Evolutionary conservation across 2,888 invertebrate species (phyloP).

Genomic region (Melanostoma mellinum): DNA sequence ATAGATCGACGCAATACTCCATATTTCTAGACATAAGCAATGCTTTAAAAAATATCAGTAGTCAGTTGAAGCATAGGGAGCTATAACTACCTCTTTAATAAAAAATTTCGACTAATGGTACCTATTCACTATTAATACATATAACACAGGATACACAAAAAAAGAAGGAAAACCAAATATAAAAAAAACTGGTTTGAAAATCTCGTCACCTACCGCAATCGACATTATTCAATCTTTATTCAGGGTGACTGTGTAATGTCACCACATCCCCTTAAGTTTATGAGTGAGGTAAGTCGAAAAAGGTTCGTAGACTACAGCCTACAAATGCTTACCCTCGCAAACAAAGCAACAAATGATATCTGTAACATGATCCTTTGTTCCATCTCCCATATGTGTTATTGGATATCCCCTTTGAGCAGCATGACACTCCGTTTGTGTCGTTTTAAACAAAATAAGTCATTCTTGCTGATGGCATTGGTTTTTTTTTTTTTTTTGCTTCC

Average conservation of each 20-base stretch:
- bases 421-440: constrained; percentile 30
- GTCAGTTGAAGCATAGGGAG: no score
- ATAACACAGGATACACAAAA: constrained; percentile 18
- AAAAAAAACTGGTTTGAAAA: constrained; percentile 38
- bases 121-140: no score
- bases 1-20: no score
- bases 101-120: no score
- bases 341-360: constrained; percentile 56
- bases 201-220: constrained; percentile 47
- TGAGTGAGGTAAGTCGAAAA: neutral
- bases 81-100: no score
- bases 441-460: constrained; percentile 51
- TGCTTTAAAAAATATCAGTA: no score
- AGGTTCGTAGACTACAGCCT: no score
- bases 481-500: neutral
- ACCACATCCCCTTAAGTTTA: constrained; percentile 41
- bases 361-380: constrained; percentile 51
- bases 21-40: no score
- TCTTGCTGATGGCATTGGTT: constrained; percentile 31
- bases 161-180: constrained; percentile 41
- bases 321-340: constrained; percentile 16
- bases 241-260: constrained; percentile 44
- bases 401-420: constrained; percentile 40
- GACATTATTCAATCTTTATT: constrained; percentile 1
- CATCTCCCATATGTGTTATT: constrained; percentile 44